Base-by-base conservation (phyloP, 2,888 invertebrate species). In the Iselma pallidipennis region DNA sequence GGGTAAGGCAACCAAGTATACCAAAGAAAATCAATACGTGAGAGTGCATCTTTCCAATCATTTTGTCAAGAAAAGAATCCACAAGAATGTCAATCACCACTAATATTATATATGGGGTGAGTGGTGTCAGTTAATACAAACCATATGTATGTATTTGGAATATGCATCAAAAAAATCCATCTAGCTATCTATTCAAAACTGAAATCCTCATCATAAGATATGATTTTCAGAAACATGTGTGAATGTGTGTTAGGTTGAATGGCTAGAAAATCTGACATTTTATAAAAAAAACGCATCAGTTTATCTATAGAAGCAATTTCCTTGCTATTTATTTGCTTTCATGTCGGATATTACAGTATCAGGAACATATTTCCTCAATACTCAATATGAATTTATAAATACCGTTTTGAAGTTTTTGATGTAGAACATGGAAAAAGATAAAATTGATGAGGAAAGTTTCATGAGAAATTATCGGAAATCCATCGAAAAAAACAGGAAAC, bases 271-370 rank as follows among this genome's bases (percentile, higher is more conserved):
- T 42, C 42, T 21, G 12, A 42, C 42, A 37, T 37, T 16, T 37
- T 6, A 16, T 37, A 37, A 16, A 37, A n/a, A n/a, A 37, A 16
- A 37, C 7, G 42, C 42, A 42, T 42, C 21, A 42, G 49, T 49
- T 54, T 45, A 29, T 53, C 54, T 37, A 37, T 54, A 49, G 54
- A 29, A n/a, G 59, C 54, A 59, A 59, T 59, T 59, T 59, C 59
- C 59, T 49, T 19, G 33, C 48, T 37, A 54, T 59, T 59, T 59
- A 54, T 59, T 49, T 52, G 59, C 49, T 49, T 49, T 49, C 54
- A 54, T 49, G 55, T 26, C 26, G 42, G 42, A 42, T 42, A 42
- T 42, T 42, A 42, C 21, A 7, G 42, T 21, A 42, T 42, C 21
- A 16, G 19, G 21, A 42, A 42, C 42, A 42, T 10, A 42, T 42